phyloP scores from a whole-genome alignment of 2,113 vertebrate genomes.

The Myodes glareolus region DNA sequence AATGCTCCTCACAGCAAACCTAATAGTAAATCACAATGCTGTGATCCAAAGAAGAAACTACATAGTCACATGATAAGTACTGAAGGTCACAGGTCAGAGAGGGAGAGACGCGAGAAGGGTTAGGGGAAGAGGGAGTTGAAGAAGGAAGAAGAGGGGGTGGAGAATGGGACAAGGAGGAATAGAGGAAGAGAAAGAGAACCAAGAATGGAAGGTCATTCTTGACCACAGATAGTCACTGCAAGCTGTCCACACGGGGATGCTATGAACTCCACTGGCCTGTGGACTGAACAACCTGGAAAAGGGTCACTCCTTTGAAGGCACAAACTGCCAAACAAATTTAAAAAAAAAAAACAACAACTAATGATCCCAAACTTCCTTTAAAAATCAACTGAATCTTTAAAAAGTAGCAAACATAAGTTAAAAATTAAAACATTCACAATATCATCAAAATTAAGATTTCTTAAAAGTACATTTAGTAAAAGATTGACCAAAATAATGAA shows the following conservation, averaged over 20 bases:
- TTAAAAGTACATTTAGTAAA: constrained; percentile 29
- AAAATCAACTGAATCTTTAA: neutral
- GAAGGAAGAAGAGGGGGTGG: neutral
- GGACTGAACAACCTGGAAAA: neutral
- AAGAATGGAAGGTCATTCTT: neutral
- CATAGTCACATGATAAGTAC: neutral
- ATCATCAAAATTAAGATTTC: neutral
- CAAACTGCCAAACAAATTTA: neutral
- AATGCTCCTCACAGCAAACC: neutral
- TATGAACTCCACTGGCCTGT: neutral
- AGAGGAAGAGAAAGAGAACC: neutral
- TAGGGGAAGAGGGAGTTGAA: neutral
- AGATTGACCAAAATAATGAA: neutral
- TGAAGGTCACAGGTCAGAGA: neutral
- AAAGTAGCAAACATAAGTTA: constrained; percentile 6
- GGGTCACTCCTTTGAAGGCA: neutral
- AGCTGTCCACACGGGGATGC: neutral
- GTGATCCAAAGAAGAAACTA: neutral
- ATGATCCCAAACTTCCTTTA: neutral
- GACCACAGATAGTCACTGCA: neutral
- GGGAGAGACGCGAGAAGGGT: rapidly evolving
- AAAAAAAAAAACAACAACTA: neutral
- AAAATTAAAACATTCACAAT: neutral
- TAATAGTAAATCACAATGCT: constrained; percentile 30
- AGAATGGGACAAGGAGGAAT: neutral